Evolutionary conservation across 2,113 vertebrate species (phyloP).

Genomic region (Anolis carolinensis): DNA sequence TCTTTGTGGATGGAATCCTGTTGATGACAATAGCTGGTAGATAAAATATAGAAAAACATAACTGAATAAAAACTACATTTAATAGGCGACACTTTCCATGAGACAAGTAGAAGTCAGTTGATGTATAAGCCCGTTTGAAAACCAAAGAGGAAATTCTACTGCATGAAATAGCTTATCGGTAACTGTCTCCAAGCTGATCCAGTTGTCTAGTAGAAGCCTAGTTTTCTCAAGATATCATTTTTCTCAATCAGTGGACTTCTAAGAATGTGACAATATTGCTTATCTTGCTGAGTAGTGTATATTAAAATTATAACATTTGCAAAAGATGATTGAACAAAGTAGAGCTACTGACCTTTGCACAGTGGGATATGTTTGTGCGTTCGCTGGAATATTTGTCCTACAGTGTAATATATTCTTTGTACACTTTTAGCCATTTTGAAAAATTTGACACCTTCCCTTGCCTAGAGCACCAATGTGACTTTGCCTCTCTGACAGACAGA

Average conservation of each 20-base stretch:
- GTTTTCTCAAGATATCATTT: not conserved
- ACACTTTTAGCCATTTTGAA: conserved; percentile 1
- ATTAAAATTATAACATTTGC: conserved; percentile 27
- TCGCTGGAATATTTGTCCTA: conserved; percentile 14
- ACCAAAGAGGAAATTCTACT: not conserved
- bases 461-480: not conserved
- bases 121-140: not conserved
- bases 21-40: too few relatives aligned
- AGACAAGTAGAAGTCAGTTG: not conserved
- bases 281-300: conserved; percentile 10
- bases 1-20: not conserved
- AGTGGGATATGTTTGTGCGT: not conserved
- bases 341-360: not conserved
- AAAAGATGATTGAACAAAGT: conserved; percentile 8
- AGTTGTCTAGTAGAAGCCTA: not conserved
- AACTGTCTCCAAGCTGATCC: not conserved
- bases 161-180: not conserved
- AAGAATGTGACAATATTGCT: not conserved
- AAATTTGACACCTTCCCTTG: not conserved
- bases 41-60: not conserved
- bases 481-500: conserved; percentile 23
- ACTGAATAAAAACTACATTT: not conserved
- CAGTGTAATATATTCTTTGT: not conserved
- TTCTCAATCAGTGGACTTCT: conserved; percentile 9
- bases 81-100: not conserved